These are phyloP conservation scores for Sebastes cheni DNA, from an alignment of 2,797 vertebrate species.

Conservation along the genomic window DNA sequence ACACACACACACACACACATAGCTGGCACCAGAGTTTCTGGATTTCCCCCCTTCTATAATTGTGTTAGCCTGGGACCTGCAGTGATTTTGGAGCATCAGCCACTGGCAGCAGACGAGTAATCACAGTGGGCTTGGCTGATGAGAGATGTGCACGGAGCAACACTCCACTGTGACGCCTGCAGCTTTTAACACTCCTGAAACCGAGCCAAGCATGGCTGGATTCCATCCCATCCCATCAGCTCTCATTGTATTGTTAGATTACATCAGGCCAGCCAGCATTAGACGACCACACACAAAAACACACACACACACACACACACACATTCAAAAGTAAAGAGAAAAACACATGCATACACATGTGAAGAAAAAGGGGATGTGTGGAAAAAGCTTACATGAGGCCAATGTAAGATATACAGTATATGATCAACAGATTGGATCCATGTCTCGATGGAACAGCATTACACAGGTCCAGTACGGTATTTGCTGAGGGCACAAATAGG, in stretches of 20 bases:
- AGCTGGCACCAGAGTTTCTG: slow-evolving; percentile 46
- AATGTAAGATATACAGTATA: background rate
- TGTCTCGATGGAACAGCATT: background rate
- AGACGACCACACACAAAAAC: slow-evolving; percentile 20
- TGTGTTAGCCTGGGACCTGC: slow-evolving; percentile 48
- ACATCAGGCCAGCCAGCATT: slow-evolving; percentile 12
- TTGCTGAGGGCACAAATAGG: background rate
- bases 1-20: slow-evolving; percentile 22
- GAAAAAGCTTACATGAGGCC: background rate
- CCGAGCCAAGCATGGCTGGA: slow-evolving; percentile 28
- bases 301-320: no score
- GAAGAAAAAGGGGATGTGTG: background rate
- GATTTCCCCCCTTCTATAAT: slow-evolving; percentile 58
- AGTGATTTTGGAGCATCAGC: slow-evolving; percentile 54
- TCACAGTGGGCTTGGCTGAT: slow-evolving; percentile 56
- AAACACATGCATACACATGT: background rate
- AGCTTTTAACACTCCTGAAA: slow-evolving; percentile 53
- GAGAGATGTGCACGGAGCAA: slow-evolving; percentile 58
- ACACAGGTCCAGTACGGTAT: background rate
- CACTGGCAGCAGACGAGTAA: slow-evolving; percentile 51
- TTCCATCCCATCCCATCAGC: slow-evolving; percentile 25
- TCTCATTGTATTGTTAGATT: slow-evolving; percentile 40
- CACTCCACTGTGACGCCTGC: slow-evolving; percentile 54
- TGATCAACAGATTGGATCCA: background rate
- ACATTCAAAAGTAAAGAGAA: background rate